Percentiles rank a stretch among this genome's conserved stretches.
Evolutionary conservation across 2,113 vertebrate genomes (phyloP).

Genomic region (Pachypanchax playfairii): DNA sequence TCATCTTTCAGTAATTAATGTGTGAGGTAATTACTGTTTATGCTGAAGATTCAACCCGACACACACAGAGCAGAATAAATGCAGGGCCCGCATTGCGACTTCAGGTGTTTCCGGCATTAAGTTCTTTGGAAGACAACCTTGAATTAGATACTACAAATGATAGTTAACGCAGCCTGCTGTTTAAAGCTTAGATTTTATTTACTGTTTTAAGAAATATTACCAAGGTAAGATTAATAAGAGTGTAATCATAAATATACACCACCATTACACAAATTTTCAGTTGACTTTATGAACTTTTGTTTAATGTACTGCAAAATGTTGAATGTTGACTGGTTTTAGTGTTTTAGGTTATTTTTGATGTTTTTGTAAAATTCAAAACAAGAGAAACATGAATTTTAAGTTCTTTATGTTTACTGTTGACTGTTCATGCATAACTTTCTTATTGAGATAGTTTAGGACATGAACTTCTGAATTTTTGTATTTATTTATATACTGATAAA

Average conservation of each 20-base stretch:
- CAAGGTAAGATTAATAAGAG: slow-evolving; percentile 6
- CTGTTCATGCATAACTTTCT: too few relatives aligned
- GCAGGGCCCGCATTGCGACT: slow-evolving; percentile 2
- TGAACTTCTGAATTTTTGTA: background rate
- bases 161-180: background rate
- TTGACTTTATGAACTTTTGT: too few relatives aligned
- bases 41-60: slow-evolving; percentile 17
- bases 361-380: background rate
- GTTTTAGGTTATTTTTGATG: too few relatives aligned
- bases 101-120: background rate
- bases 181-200: slow-evolving; percentile 8
- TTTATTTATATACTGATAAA: too few relatives aligned
- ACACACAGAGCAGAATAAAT: slow-evolving; percentile 16
- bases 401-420: background rate
- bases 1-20: slow-evolving; percentile 29
- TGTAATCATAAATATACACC: background rate
- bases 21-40: slow-evolving; percentile 40
- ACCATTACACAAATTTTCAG: background rate
- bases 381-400: background rate
- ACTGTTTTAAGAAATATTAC: slow-evolving; percentile 17
- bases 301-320: too few relatives aligned
- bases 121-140: slow-evolving; percentile 19
- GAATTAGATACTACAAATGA: slow-evolving; percentile 3
- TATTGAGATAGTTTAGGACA: too few relatives aligned
- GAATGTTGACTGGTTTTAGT: too few relatives aligned